These are phyloP conservation scores for Cherax quadricarinatus DNA, from an alignment of 1,140 invertebrate genomes.

Conservation along the genomic window DNA sequence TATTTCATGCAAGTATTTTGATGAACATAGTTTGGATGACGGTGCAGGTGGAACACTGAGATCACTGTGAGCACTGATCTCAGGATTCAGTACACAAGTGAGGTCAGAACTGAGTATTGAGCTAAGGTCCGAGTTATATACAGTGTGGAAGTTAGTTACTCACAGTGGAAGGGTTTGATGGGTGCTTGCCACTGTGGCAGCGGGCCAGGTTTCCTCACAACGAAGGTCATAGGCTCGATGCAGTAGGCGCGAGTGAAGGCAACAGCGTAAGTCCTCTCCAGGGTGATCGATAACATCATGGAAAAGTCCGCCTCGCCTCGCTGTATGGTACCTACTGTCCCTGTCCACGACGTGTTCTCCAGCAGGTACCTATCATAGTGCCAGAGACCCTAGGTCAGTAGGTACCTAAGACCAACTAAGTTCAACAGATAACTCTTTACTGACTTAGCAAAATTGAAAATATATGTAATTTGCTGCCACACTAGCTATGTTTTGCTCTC, in stretches of 20 bases:
- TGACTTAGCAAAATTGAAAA: too few species aligned
- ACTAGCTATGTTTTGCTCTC: too few species aligned
- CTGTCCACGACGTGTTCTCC: constrained; percentile 52
- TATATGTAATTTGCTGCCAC: background rate
- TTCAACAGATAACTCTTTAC: background rate
- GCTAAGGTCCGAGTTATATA: too few species aligned
- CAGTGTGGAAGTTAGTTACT: background rate
- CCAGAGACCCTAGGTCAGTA: too few species aligned
- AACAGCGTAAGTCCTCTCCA: constrained; percentile 44
- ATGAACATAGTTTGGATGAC: too few species aligned
- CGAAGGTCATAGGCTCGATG: constrained; percentile 58
- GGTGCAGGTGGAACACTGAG: too few species aligned
- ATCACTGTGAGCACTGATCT: too few species aligned
- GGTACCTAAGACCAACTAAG: too few species aligned
- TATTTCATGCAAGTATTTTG: too few species aligned
- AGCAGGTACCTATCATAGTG: constrained; percentile 35
- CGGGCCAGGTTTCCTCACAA: constrained; percentile 39
- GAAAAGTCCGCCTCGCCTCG: constrained; percentile 38
- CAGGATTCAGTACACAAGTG: too few species aligned
- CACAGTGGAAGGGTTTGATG: constrained; percentile 47
- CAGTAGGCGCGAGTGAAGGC: constrained; percentile 49
- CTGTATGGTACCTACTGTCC: constrained; percentile 47
- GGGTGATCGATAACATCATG: constrained; percentile 52
- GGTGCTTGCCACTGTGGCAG: constrained; percentile 55
- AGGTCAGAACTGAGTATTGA: too few species aligned